Base-by-base conservation (phyloP, 1,140 invertebrate genomes). In the Popillia japonica region DNA sequence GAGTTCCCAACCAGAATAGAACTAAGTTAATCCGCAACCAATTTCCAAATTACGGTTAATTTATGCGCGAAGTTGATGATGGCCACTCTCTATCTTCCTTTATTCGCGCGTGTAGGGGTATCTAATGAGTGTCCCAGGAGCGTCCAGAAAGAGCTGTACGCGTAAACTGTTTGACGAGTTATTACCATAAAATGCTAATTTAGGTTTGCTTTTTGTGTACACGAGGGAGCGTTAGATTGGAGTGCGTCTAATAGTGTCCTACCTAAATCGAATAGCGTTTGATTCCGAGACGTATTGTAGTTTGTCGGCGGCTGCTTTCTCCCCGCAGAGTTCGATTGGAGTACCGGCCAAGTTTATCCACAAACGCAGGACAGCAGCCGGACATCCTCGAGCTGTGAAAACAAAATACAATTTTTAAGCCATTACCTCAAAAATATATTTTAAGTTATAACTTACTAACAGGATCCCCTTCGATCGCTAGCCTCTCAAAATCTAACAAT, bases 401-500 rank as follows among this genome's bases (percentile, higher is more conserved):
- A 48, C 27, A 74, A 40, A 10, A 22, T 34, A 41, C 3, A 22
- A 68, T 20, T 68, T 68, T 20, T 68, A 27, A 68, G 9, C 2
- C 2, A 68, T 2, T 23, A 14, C 20, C 7, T 3, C n/a, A 40
- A 55, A 20, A n/a, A n/a, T n/a, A n/a, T n/a, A n/a, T n/a, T n/a
- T n/a, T n/a, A n/a, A n/a, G n/a, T n/a, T n/a, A n/a, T n/a, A n/a
- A 86, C 89, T 88, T 86, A 97, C 96, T 91, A 81, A 89, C 88
- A 78, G 94, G 94, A 85, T 96, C 94, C 80, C 96, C 96, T 88
- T 98, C 96, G 34, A 98, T 93, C 10, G 92, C 92, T 85, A 98
- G 98, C 76, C 91, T 88, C 82, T 95, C 92, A 87, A 98, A 97
- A 87, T 96, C 93, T 83, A 98, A 90, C 83, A 97, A 90, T 83